Conservation (phyloP, 53 echinoderm and acorn worm genomes). For the Echinarachnius parma region DNA sequence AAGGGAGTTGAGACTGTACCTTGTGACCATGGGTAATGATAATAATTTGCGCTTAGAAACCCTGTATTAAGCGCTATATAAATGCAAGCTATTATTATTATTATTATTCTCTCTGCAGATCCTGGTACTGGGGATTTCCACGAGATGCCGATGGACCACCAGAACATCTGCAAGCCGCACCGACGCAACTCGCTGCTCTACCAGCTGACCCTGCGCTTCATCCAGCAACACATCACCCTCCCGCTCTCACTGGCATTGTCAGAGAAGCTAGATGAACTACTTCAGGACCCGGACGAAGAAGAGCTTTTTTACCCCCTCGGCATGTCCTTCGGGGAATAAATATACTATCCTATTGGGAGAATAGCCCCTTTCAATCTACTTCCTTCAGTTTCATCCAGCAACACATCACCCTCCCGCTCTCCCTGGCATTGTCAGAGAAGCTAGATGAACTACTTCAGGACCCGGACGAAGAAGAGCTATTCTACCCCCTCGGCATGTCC, state of each 20-base stretch:
- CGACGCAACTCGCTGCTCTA: conserved; percentile 69
- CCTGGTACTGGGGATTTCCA: conserved; percentile 90
- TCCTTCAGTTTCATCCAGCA: conserved; percentile 64
- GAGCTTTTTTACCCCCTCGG: conserved; percentile 71
- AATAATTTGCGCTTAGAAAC: no score
- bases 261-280: conserved; percentile 68
- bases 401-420: conserved; percentile 58
- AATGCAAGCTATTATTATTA: no score
- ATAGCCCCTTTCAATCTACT: no score
- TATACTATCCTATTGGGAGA: no score
- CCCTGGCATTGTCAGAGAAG: conserved; percentile 62
- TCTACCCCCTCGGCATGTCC: conserved; percentile 71
- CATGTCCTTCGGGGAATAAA: conserved; percentile 74
- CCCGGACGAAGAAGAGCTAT: conserved; percentile 58
- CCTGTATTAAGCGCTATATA: no score
- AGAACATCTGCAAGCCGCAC: conserved; percentile 82
- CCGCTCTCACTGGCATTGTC: conserved; percentile 57
- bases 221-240: conserved; percentile 56
- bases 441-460: conserved; percentile 64
- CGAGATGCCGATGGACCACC: conserved; percentile 71
- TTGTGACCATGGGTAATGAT: no score
- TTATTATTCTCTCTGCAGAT: conserved; percentile 48
- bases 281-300: conserved; percentile 59
- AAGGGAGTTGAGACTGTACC: no score
- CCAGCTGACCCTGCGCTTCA: conserved; percentile 70